These are phyloP conservation scores for Furnarius figulus DNA, from an alignment of 2,113 vertebrate genomes.

Conservation along the genomic window DNA sequence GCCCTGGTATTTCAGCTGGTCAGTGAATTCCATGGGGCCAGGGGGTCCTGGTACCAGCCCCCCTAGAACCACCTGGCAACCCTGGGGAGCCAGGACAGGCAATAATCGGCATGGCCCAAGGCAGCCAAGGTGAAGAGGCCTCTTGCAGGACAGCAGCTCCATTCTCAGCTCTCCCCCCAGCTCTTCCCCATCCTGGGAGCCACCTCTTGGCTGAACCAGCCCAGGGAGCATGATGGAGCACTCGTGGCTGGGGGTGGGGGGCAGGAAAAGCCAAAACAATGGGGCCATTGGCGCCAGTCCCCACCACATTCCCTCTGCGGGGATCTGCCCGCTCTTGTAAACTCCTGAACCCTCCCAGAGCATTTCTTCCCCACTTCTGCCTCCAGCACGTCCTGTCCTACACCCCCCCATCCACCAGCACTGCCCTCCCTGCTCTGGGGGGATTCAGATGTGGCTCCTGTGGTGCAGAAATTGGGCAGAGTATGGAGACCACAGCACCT, in stretches of 20 bases:
- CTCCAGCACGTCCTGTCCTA: fast-evolving
- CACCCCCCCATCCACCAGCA: fast-evolving
- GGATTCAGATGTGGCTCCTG: fast-evolving
- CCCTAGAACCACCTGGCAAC: background rate
- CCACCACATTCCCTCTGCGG: fast-evolving
- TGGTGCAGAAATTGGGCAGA: background rate
- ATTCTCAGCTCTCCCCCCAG: fast-evolving
- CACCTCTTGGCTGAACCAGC: fast-evolving
- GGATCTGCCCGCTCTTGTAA: background rate
- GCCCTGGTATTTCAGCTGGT: too few relatives aligned
- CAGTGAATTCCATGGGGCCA: too few relatives aligned
- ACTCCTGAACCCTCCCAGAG: background rate
- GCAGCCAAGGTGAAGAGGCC: background rate
- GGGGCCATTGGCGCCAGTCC: background rate
- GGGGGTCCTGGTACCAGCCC: background rate
- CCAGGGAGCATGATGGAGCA: fast-evolving
- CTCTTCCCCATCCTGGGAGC: too few relatives aligned
- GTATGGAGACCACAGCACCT: fast-evolving
- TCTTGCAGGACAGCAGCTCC: background rate
- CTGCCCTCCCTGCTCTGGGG: fast-evolving
- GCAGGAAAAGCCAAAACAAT: background rate
- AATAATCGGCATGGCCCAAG: fast-evolving
- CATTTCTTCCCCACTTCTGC: fast-evolving
- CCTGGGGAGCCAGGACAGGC: background rate
- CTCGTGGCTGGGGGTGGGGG: background rate